Conservation (phyloP, 1,140 invertebrate genomes). For the Thrips palmi region DNA sequence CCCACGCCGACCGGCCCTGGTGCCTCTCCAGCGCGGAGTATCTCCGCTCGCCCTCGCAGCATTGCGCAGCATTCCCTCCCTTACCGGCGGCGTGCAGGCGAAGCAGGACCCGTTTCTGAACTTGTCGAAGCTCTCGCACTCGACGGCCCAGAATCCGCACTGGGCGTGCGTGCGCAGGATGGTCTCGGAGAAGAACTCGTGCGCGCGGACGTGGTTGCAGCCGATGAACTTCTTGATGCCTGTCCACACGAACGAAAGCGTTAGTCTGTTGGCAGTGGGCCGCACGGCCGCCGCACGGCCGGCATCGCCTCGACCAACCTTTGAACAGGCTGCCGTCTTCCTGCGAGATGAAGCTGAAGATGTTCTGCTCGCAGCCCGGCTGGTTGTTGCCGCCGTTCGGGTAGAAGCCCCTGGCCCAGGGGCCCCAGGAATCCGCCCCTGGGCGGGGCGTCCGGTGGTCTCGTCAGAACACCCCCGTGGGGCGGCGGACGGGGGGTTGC, state of each 20-base stretch:
- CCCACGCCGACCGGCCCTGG: too few species aligned
- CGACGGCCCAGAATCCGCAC: conserved; percentile 55
- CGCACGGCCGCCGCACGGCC: not conserved
- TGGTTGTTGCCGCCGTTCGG: conserved; percentile 73
- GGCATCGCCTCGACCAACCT: conserved; percentile 25
- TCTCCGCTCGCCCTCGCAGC: too few species aligned
- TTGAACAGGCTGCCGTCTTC: conserved; percentile 41
- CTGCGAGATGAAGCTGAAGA: conserved; percentile 43
- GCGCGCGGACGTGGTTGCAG: conserved; percentile 70
- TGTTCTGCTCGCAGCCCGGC: conserved; percentile 60
- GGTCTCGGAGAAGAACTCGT: conserved; percentile 72
- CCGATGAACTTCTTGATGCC: conserved; percentile 56
- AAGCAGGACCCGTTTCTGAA: conserved; percentile 57
- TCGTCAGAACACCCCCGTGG: too few species aligned
- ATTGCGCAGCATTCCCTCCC: too few species aligned
- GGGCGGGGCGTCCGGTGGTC: conserved; percentile 57
- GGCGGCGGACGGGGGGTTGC: too few species aligned
- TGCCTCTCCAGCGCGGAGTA: too few species aligned
- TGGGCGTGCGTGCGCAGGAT: conserved; percentile 35
- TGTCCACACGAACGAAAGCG: conserved; percentile 24
- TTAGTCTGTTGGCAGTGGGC: not conserved
- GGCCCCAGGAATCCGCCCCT: too few species aligned
- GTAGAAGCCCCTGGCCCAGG: conserved; percentile 81
- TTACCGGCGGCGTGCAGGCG: conserved; percentile 45
- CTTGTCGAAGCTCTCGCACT: conserved; percentile 58